These are phyloP conservation scores for Troilus luridus DNA, from an alignment of 2,888 invertebrate species.

Conservation along the genomic window DNA sequence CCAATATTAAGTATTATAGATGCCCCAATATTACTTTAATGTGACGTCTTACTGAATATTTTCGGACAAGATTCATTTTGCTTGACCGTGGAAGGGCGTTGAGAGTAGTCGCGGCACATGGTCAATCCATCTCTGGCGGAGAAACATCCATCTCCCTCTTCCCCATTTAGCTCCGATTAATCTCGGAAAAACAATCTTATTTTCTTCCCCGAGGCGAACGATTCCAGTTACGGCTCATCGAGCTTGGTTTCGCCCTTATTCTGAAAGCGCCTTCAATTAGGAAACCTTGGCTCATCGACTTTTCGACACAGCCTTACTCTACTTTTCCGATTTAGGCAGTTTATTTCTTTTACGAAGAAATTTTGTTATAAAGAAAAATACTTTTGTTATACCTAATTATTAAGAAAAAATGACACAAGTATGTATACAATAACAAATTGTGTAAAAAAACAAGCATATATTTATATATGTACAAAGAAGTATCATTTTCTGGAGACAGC, in stretches of 20 bases:
- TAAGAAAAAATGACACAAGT: no score
- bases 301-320: not conserved
- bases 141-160: not conserved
- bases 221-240: constrained; percentile 11
- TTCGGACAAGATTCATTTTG: not conserved
- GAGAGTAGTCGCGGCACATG: not conserved
- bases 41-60: not conserved
- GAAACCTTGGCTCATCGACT: not conserved
- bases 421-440: no score
- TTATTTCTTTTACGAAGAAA: no score
- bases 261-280: not conserved
- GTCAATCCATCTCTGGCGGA: not conserved
- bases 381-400: no score
- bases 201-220: not conserved
- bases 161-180: constrained; percentile 16
- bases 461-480: no score
- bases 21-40: no score
- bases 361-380: no score
- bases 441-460: no score
- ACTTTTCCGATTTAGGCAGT: not conserved
- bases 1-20: no score
- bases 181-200: constrained; percentile 3
- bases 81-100: not conserved
- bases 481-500: no score
- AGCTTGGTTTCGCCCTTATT: not conserved